These are phyloP conservation scores for Prunella strophiata DNA, from an alignment of 2,797 vertebrate species.

Conservation along the genomic window DNA sequence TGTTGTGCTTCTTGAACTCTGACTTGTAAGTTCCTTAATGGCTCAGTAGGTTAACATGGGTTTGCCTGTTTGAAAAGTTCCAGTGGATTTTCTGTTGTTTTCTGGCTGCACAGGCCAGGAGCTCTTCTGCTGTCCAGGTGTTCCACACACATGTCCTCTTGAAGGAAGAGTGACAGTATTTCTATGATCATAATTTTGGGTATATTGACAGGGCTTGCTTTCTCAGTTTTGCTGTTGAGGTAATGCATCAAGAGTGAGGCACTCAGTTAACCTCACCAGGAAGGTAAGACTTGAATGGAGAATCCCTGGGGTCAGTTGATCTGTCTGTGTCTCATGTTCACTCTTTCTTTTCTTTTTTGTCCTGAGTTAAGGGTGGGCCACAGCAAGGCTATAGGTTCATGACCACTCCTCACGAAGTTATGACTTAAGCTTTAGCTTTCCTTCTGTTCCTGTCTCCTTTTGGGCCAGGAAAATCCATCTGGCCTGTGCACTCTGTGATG, in stretches of 20 bases:
- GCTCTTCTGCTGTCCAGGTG: not conserved
- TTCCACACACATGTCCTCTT: fast-evolving
- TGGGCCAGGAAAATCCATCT: not conserved
- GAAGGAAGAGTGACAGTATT: not conserved
- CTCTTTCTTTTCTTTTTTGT: not conserved
- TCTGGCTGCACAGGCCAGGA: not conserved
- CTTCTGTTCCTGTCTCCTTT: not conserved
- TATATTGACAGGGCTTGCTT: not conserved
- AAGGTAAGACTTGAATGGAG: not conserved
- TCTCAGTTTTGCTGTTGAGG: not conserved
- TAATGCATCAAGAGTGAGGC: not conserved
- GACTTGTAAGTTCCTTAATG: not conserved
- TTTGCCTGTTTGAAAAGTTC: not conserved
- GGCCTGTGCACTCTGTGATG: not conserved
- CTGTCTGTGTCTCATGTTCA: not conserved
- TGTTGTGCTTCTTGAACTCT: not conserved
- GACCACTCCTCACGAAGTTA: not conserved
- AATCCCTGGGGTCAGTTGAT: not conserved
- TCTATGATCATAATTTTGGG: not conserved
- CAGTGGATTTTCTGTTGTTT: not conserved
- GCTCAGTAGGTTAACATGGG: not conserved
- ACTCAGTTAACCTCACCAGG: not conserved
- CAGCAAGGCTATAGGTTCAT: not conserved
- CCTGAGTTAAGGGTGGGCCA: not conserved
- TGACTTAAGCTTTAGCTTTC: not conserved